A percentile compares a stretch with the other conserved stretches of the same genome.
phyloP scores from a whole-genome alignment of 2,113 vertebrate species.

The Eulacestoma nigropectus region DNA sequence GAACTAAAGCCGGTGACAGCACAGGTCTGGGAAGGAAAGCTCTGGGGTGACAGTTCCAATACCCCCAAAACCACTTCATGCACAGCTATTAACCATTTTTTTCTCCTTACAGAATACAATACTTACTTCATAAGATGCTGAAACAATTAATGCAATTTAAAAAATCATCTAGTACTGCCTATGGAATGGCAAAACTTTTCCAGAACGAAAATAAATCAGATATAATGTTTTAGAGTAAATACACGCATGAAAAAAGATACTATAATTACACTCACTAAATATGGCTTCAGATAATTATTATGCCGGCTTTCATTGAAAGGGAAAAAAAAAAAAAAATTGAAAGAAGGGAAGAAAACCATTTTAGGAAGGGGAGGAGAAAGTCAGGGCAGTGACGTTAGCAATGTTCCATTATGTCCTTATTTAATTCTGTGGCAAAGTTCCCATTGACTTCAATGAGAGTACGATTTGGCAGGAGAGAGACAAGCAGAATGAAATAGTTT shows the following conservation, averaged over 20 bases:
- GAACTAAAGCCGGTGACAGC: neutral
- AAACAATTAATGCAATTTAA: neutral
- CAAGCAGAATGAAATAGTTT: neutral
- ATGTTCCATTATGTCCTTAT: neutral
- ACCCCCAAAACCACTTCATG: neutral
- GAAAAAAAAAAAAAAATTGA: neutral
- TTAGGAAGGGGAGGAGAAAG: neutral
- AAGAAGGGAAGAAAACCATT: neutral
- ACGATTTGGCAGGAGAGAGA: neutral
- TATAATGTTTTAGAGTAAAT: neutral
- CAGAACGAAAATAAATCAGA: neutral
- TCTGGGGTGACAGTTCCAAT: neutral
- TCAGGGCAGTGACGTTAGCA: neutral
- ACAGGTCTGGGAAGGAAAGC: neutral
- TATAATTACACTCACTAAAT: slow-evolving; percentile 14
- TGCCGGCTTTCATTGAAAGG: neutral
- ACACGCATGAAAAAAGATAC: slow-evolving; percentile 4
- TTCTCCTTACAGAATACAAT: neutral
- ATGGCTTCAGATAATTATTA: slow-evolving; percentile 16
- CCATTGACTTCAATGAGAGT: neutral
- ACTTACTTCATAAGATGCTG: neutral
- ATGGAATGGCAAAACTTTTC: neutral
- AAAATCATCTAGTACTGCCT: neutral
- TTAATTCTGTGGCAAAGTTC: neutral
- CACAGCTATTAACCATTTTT: neutral